Evolutionary conservation across 2,888 invertebrate genomes (phyloP).

Genomic region (Drosophila borborema): DNA sequence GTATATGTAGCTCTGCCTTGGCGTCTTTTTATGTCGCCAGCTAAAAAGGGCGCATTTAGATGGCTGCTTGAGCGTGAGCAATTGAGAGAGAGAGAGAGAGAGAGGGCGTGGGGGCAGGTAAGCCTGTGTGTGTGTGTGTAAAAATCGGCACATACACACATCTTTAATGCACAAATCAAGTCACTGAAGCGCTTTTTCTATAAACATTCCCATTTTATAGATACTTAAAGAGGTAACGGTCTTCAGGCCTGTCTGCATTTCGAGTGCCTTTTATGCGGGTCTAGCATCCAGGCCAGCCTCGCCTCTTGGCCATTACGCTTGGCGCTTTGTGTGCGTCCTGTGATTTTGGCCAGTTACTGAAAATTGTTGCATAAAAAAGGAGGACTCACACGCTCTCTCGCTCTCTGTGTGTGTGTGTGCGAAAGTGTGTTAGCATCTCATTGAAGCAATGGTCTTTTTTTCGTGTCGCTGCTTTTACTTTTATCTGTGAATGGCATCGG

Average conservation of each 20-base stretch:
- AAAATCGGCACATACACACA: slow-evolving; percentile 22
- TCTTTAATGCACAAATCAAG: slow-evolving; percentile 81
- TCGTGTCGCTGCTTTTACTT: slow-evolving; percentile 74
- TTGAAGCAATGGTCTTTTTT: slow-evolving; percentile 47
- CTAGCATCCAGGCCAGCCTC: slow-evolving; percentile 10
- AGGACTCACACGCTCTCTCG: slow-evolving; percentile 49
- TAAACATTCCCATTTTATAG: slow-evolving; percentile 79
- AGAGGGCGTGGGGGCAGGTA: slow-evolving; percentile 49
- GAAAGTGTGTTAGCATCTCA: slow-evolving; percentile 42
- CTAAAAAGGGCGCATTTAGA: slow-evolving; percentile 33
- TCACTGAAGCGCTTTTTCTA: slow-evolving; percentile 75
- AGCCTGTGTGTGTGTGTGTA: slow-evolving; percentile 21
- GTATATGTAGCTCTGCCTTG: slow-evolving; percentile 23
- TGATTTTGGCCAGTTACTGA: slow-evolving; percentile 61
- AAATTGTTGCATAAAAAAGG: slow-evolving; percentile 76
- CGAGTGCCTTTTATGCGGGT: slow-evolving; percentile 74
- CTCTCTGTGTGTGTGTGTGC: slow-evolving; percentile 32
- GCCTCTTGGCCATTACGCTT: slow-evolving; percentile 62
- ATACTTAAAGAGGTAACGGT: slow-evolving; percentile 74
- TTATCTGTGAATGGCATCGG: slow-evolving; percentile 76
- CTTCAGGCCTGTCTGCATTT: slow-evolving; percentile 55
- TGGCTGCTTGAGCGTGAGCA: slow-evolving; percentile 6
- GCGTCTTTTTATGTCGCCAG: slow-evolving; percentile 62
- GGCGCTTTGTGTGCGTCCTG: slow-evolving; percentile 53
- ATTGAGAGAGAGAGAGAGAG: too few species aligned